Conservation (phyloP, 1,140 invertebrate genomes). For the Diprion similis region DNA sequence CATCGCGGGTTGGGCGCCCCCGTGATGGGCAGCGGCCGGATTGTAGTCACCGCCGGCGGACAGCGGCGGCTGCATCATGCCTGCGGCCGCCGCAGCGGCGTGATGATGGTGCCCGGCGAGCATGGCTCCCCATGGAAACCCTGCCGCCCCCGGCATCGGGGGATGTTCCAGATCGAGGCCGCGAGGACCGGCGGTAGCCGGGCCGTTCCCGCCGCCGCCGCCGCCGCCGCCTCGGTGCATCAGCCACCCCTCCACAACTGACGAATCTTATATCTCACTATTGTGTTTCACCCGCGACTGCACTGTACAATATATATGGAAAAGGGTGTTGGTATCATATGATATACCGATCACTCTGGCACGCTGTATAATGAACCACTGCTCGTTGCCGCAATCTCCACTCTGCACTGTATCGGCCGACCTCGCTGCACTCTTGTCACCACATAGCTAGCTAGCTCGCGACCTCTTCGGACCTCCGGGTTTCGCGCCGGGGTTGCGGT, state of each 20-base stretch:
- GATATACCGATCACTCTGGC: too few relatives aligned
- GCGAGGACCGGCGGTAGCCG: conserved; percentile 41
- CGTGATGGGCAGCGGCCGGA: conserved; percentile 51
- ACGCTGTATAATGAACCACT: too few relatives aligned
- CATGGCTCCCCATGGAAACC: conserved; percentile 58
- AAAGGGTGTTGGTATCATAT: too few relatives aligned
- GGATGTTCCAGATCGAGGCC: conserved; percentile 60
- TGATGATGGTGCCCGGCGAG: conserved; percentile 60
- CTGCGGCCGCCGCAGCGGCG: conserved; percentile 65
- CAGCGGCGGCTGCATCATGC: conserved; percentile 64
- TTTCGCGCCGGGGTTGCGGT: conserved; percentile 43
- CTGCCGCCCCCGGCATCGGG: conserved; percentile 54
- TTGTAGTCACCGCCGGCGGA: conserved; percentile 59
- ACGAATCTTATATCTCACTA: conserved; percentile 16
- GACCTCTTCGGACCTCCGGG: conserved; percentile 29
- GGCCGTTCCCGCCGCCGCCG: conserved; percentile 50
- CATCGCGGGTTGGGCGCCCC: conserved; percentile 68
- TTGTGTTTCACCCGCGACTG: neutral
- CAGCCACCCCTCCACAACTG: conserved; percentile 60
- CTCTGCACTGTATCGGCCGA: neutral
- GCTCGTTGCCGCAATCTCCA: neutral
- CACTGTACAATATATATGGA: neutral
- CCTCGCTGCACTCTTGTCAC: neutral
- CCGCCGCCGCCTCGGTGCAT: conserved; percentile 62
- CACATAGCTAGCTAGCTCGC: neutral